Evolutionary conservation across 2,888 invertebrate species (phyloP), one percentile per base, ranked within the genome.

Genomic region (Entomobrya proxima): DNA sequence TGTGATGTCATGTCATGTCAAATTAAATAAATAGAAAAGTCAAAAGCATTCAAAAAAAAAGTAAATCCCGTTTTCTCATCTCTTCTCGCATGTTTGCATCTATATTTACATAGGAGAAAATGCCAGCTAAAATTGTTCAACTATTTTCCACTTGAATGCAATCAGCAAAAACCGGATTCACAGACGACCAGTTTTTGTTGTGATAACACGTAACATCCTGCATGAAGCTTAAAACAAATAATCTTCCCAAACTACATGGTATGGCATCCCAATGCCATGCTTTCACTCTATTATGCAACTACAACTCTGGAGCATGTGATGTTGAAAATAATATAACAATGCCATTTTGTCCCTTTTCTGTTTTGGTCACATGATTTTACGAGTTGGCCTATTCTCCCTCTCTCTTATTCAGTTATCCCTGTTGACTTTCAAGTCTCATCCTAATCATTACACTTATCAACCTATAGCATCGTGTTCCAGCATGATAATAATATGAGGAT

Each of bases 141-240:
- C n/a, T n/a, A 61, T 61, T 61, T 61, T 61, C 61, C n/a, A 35
- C 61, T 35, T 9, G 35, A 61, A n/a, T 35, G 61, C 61, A 61
- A 58, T 58, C 18, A 58, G 58, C 4, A 30, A 11, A 58, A 1
- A 58, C n/a, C n/a, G n/a, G n/a, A n/a, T n/a, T n/a, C n/a, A n/a
- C n/a, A n/a, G n/a, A n/a, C n/a, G n/a, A n/a, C n/a, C n/a, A n/a
- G n/a, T n/a, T n/a, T n/a, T n/a, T n/a, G n/a, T n/a, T n/a, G n/a
- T n/a, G n/a, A n/a, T n/a, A n/a, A n/a, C n/a, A n/a, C n/a, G n/a
- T n/a, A n/a, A n/a, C n/a, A n/a, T n/a, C n/a, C n/a, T n/a, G n/a
- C n/a, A n/a, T n/a, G n/a, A n/a, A n/a, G n/a, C n/a, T n/a, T n/a
- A n/a, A n/a, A n/a, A n/a, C n/a, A n/a, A n/a, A n/a, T n/a, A n/a